A percentile compares a stretch with the other conserved stretches of the same genome.
These are phyloP conservation scores for Diachasmimorpha longicaudata DNA, from an alignment of 1,140 invertebrate genomes.

Conservation along the genomic window DNA sequence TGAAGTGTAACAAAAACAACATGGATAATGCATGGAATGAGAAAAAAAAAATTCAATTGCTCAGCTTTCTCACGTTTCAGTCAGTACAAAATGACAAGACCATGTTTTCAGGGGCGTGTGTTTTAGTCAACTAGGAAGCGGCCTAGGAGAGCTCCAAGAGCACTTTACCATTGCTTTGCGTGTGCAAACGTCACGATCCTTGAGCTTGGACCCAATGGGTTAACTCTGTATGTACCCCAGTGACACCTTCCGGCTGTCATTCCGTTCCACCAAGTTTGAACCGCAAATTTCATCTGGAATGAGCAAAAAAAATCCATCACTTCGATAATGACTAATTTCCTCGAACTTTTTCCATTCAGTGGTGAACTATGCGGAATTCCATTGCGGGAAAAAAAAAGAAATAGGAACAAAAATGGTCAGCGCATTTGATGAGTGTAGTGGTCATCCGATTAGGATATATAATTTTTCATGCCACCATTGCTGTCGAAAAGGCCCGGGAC, in stretches of 20 bases:
- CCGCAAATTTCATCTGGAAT: neutral
- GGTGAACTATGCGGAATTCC: neutral
- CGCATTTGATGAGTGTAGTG: neutral
- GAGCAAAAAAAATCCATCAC: neutral
- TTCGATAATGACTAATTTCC: neutral
- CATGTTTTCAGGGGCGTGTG: constrained; percentile 40
- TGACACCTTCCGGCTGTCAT: neutral
- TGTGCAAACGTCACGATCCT: constrained; percentile 7
- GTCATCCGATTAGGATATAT: neutral
- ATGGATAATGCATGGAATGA: neutral
- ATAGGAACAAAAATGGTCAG: neutral
- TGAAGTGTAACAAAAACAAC: neutral
- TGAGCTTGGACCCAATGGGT: neutral
- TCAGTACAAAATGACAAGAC: constrained; percentile 45
- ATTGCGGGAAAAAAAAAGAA: neutral
- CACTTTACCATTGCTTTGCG: constrained; percentile 1
- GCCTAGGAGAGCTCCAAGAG: constrained; percentile 23
- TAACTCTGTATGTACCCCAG: neutral
- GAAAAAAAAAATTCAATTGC: constrained; percentile 29
- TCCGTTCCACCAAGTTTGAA: neutral
- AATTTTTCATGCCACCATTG: neutral
- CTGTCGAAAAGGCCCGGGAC: neutral
- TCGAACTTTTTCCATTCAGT: neutral
- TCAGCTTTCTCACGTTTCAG: constrained; percentile 46
- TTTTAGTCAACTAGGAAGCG: constrained; percentile 27